Evolutionary conservation across 2,113 vertebrate genomes (phyloP).

Genomic region (Myrmecobius fasciatus): DNA sequence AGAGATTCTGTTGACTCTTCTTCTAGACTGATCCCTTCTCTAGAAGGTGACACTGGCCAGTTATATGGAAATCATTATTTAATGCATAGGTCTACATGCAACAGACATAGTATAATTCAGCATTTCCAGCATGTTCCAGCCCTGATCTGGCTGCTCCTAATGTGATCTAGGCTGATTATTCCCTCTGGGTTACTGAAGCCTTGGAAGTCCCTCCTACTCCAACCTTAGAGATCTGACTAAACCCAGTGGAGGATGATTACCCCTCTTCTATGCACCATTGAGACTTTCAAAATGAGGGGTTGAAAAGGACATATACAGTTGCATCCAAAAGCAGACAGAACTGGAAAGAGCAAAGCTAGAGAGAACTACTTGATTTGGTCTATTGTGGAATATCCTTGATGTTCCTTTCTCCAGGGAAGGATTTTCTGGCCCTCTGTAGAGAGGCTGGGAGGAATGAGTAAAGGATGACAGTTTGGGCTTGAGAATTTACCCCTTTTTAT

Average conservation of each 20-base stretch:
- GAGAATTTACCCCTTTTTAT: slow-evolving; percentile 46
- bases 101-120: not conserved
- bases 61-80: not conserved
- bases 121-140: not conserved
- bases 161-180: not conserved
- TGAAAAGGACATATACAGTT: not conserved
- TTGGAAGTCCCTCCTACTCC: not conserved
- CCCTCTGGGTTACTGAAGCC: slow-evolving; percentile 36
- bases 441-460: slow-evolving; percentile 45
- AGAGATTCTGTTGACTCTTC: not conserved
- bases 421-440: slow-evolving; percentile 17
- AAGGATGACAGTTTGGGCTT: slow-evolving; percentile 54
- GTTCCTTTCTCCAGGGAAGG: slow-evolving; percentile 3
- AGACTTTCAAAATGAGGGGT: not conserved
- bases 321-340: not conserved
- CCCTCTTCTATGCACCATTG: not conserved
- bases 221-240: not conserved
- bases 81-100: not conserved
- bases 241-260: not conserved
- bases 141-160: slow-evolving; percentile 5
- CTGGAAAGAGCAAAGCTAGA: not conserved
- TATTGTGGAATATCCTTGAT: not conserved
- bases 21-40: not conserved
- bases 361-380: not conserved
- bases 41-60: not conserved